phyloP scores from a whole-genome alignment of 2,797 vertebrate genomes.

The Catostomus latipinnis region DNA sequence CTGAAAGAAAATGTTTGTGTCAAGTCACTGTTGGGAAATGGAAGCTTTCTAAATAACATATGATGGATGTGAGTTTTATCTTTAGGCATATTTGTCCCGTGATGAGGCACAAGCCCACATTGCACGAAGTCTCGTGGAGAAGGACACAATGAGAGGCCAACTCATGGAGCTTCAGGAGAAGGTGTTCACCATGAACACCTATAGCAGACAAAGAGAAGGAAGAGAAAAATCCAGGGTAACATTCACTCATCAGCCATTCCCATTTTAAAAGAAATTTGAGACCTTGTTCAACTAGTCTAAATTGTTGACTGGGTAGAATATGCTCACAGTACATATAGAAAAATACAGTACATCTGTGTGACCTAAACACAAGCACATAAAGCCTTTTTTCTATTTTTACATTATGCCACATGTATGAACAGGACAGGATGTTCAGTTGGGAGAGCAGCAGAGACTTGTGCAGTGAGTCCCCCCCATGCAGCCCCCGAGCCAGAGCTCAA shows the following conservation, averaged over 20 bases:
- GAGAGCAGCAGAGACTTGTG: slow-evolving; percentile 52
- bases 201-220: slow-evolving; percentile 27
- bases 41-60: too few relatives aligned
- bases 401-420: slow-evolving; percentile 1
- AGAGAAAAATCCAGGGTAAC: slow-evolving; percentile 57
- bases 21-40: too few relatives aligned
- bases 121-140: slow-evolving; percentile 81
- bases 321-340: too few relatives aligned
- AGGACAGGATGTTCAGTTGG: slow-evolving; percentile 65
- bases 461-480: slow-evolving; percentile 49
- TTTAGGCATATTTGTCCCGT: slow-evolving; percentile 83
- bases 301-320: too few relatives aligned
- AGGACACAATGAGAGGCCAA: slow-evolving; percentile 83
- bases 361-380: not conserved
- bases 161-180: slow-evolving; percentile 84
- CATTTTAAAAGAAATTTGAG: not conserved
- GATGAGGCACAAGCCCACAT: slow-evolving; percentile 84
- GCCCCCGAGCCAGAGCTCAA: slow-evolving; percentile 50
- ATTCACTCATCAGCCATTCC: not conserved
- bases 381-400: not conserved
- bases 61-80: not conserved
- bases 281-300: not conserved
- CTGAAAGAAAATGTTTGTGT: too few relatives aligned
- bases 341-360: not conserved
- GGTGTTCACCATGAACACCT: slow-evolving; percentile 73